Evolutionary conservation across 1,140 invertebrate species (phyloP).

Genomic region (Nephotettix cincticeps): DNA sequence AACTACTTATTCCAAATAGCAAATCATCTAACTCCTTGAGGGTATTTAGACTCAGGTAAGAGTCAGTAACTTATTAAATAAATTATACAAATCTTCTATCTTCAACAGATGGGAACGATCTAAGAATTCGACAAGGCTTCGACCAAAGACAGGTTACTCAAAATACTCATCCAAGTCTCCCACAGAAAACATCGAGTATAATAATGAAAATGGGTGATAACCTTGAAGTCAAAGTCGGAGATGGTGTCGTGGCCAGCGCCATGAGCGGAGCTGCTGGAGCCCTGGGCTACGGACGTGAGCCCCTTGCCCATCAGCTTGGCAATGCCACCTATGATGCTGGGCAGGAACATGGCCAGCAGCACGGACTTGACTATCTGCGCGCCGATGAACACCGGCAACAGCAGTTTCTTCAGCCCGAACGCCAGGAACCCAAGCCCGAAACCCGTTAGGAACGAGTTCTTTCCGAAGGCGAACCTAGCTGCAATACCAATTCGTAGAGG

Average conservation of each 20-base stretch:
- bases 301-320: constrained; percentile 79
- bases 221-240: constrained; percentile 68
- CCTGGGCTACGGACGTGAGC: constrained; percentile 39
- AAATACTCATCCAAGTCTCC: too few relatives aligned
- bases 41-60: too few relatives aligned
- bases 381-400: constrained; percentile 69
- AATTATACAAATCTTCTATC: too few relatives aligned
- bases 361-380: constrained; percentile 77
- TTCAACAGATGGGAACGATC: too few relatives aligned
- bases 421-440: constrained; percentile 71
- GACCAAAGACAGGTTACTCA: too few relatives aligned
- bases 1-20: too few relatives aligned
- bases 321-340: constrained; percentile 75
- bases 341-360: constrained; percentile 75
- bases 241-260: constrained; percentile 49
- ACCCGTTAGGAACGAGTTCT: constrained; percentile 65
- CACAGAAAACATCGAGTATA: too few relatives aligned
- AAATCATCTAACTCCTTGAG: too few relatives aligned
- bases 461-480: constrained; percentile 48
- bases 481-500: constrained; percentile 12
- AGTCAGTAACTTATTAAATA: too few relatives aligned
- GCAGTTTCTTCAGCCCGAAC: constrained; percentile 75
- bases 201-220: too few relatives aligned
- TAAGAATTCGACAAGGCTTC: too few relatives aligned
- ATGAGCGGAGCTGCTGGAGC: constrained; percentile 50